These are phyloP conservation scores for Pygmarrhopalites habei DNA, from an alignment of 1,140 invertebrate genomes.

Conservation along the genomic window DNA sequence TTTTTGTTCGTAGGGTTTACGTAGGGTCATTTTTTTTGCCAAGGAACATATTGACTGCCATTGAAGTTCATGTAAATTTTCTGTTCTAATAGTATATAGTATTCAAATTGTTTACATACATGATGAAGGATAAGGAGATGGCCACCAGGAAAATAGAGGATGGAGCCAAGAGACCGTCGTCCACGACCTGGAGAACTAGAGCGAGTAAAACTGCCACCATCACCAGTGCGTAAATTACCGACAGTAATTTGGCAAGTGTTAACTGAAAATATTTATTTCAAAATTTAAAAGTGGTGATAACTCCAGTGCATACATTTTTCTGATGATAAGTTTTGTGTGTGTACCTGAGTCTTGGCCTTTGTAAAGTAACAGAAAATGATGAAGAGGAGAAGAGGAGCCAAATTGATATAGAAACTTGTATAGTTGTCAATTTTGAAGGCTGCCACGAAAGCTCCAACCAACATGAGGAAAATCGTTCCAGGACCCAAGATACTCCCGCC, in stretches of 20 bases:
- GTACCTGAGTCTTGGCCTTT: conserved; percentile 47
- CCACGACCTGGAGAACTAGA: conserved; percentile 67
- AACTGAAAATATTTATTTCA: conserved; percentile 43
- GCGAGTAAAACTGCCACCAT: conserved; percentile 91
- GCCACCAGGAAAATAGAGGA: conserved; percentile 68
- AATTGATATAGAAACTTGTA: conserved; percentile 47
- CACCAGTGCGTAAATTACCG: conserved; percentile 71
- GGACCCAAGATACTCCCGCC: conserved; percentile 55
- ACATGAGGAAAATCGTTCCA: conserved; percentile 57
- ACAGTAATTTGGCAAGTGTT: conserved; percentile 62
- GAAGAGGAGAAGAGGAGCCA: conserved; percentile 48
- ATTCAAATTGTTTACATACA: no score
- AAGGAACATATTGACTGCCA: no score
- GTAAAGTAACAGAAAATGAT: conserved; percentile 47
- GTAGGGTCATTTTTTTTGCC: no score
- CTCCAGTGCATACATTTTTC: no score
- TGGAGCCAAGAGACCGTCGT: conserved; percentile 70
- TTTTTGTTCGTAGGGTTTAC: no score
- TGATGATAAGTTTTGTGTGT: no score
- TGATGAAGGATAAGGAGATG: conserved; percentile 54
- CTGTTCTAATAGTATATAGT: no score
- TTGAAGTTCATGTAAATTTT: no score
- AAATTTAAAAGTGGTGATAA: no score
- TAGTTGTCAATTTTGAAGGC: conserved; percentile 51
- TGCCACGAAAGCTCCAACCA: conserved; percentile 53